Evolutionary conservation across 64 coral and sea anemone species (phyloP).

Genomic region (Dendrophyllia cribrosa): DNA sequence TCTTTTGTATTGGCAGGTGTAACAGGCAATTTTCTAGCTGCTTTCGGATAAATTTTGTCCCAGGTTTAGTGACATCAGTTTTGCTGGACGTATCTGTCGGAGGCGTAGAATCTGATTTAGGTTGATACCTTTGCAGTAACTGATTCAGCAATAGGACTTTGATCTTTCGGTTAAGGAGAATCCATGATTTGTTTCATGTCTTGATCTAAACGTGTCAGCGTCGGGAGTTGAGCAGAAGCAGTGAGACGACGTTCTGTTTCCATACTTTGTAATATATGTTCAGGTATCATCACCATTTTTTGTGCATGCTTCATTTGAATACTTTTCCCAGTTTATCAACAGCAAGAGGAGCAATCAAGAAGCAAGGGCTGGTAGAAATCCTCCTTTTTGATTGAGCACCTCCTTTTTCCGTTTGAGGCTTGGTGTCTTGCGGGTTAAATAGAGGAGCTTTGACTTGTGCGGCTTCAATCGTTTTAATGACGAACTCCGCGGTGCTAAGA

Average conservation of each 20-base stretch:
- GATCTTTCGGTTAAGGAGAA: background rate
- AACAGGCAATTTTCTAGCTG: background rate
- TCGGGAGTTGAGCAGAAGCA: background rate
- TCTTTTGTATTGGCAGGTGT: background rate
- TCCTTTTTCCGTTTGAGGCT: background rate
- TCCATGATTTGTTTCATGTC: slow-evolving; percentile 10
- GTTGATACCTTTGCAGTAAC: background rate
- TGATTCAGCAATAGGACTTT: background rate
- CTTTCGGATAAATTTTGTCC: background rate
- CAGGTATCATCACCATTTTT: background rate
- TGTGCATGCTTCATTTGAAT: slow-evolving; percentile 10
- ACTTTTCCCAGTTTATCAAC: background rate
- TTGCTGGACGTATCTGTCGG: background rate
- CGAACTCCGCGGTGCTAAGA: background rate
- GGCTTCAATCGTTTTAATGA: slow-evolving; percentile 43
- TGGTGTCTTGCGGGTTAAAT: slow-evolving; percentile 6
- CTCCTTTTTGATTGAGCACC: slow-evolving; percentile 14
- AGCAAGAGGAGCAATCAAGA: background rate
- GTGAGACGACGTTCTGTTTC: slow-evolving; percentile 4
- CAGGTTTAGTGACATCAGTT: background rate
- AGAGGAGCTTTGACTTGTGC: slow-evolving; percentile 32
- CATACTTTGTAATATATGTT: slow-evolving; percentile 10
- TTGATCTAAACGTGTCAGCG: background rate
- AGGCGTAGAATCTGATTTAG: background rate
- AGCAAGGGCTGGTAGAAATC: slow-evolving; percentile 8